These are phyloP conservation scores for Callaeas wilsoni DNA, from an alignment of 2,113 vertebrate species.

Conservation along the genomic window DNA sequence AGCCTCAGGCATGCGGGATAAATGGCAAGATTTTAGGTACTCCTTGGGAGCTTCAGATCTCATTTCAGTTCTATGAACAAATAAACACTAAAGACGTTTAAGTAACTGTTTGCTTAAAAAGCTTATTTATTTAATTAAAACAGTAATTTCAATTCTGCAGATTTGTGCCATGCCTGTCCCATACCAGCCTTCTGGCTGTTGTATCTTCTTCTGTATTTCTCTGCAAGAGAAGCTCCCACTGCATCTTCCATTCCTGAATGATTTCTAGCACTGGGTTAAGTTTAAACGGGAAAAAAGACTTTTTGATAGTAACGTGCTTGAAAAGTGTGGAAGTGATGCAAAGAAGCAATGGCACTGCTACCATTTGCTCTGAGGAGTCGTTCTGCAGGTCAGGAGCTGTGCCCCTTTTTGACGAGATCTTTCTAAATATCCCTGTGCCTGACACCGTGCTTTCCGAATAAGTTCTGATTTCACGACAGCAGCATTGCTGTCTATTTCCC, in stretches of 20 bases:
- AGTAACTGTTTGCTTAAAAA: neutral
- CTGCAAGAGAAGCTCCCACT: neutral
- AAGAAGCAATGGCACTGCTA: neutral
- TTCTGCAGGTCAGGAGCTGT: neutral
- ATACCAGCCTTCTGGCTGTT: neutral
- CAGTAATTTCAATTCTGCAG: neutral
- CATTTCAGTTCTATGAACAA: neutral
- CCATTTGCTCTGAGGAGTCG: neutral
- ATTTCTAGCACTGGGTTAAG: neutral
- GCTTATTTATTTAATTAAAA: neutral
- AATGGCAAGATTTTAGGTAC: neutral
- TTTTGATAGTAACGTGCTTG: neutral
- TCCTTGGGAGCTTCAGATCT: neutral
- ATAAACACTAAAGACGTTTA: neutral
- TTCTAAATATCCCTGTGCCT: fast-evolving
- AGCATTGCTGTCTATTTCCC: neutral
- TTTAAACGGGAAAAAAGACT: neutral
- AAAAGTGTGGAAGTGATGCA: neutral
- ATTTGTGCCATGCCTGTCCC: neutral
- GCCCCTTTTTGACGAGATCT: neutral
- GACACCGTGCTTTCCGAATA: neutral
- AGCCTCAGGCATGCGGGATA: neutral
- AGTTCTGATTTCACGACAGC: neutral
- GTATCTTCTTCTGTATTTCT: neutral
- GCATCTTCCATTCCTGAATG: neutral